Conservation (phyloP, 2,113 vertebrate genomes). For the Plecturocebus donacophilus region DNA sequence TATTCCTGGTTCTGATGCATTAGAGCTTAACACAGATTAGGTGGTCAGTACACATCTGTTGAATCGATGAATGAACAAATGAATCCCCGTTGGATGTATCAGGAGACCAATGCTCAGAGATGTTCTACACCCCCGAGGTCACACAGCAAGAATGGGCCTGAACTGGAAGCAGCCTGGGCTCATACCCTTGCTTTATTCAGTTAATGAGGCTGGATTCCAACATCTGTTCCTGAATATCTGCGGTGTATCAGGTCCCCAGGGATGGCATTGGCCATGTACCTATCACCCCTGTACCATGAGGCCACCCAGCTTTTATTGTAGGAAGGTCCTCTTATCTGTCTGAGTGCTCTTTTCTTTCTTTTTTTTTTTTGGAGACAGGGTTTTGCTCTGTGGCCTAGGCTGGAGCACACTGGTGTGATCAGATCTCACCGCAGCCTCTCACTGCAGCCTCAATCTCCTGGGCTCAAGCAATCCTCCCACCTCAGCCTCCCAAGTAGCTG, state of each 20-base stretch:
- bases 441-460: too few species aligned
- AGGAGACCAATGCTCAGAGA: neutral
- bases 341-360: neutral
- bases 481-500: too few species aligned
- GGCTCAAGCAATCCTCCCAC: too few species aligned
- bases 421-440: too few species aligned
- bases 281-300: neutral
- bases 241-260: neutral
- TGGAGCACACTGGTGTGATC: too few species aligned
- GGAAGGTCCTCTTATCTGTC: neutral
- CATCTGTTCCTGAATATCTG: neutral
- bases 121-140: neutral
- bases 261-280: neutral
- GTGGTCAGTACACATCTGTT: neutral
- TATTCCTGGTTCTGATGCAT: neutral
- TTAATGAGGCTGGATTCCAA: neutral
- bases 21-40: neutral
- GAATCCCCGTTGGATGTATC: neutral
- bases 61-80: neutral
- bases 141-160: neutral
- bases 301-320: neutral
- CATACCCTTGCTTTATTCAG: neutral
- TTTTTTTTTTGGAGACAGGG: too few species aligned
- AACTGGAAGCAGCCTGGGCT: neutral
- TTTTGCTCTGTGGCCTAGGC: too few species aligned